These are phyloP conservation scores for Chaetops frenatus DNA, from an alignment of 2,113 vertebrate species.

Conservation along the genomic window DNA sequence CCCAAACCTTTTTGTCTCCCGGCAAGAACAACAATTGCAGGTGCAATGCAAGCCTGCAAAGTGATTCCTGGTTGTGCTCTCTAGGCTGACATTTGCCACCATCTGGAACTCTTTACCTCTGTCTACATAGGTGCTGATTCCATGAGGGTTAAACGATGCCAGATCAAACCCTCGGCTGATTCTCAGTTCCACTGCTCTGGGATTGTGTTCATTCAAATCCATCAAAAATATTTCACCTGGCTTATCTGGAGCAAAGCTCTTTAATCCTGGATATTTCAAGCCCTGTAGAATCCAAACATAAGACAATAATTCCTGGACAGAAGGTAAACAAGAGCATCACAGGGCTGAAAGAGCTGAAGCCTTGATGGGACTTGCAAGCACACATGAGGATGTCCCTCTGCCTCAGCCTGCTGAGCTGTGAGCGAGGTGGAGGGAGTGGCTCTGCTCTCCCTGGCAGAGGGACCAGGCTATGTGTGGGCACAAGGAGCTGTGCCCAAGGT, in stretches of 20 bases:
- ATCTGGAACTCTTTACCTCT: slow-evolving; percentile 63
- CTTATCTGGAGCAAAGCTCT: slow-evolving; percentile 61
- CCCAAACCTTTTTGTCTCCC: neutral
- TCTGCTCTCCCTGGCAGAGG: neutral
- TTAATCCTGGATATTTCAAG: slow-evolving; percentile 72
- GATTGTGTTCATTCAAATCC: slow-evolving; percentile 74
- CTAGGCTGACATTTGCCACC: neutral
- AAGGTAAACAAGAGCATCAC: neutral
- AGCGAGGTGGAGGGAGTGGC: neutral
- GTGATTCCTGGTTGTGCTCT: neutral
- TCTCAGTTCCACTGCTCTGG: slow-evolving; percentile 72
- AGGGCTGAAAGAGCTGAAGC: neutral
- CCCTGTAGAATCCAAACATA: slow-evolving; percentile 66
- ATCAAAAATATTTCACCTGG: slow-evolving; percentile 81
- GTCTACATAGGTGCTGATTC: slow-evolving; percentile 82
- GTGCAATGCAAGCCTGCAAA: neutral
- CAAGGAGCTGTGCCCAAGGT: neutral
- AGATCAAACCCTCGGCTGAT: slow-evolving; percentile 85
- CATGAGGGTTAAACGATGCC: slow-evolving; percentile 87
- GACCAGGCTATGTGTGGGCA: neutral
- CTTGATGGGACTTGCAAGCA: fast-evolving
- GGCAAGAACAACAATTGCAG: neutral
- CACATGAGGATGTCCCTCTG: neutral
- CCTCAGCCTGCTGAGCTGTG: neutral
- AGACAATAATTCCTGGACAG: neutral